phyloP scores from a whole-genome alignment of 2,888 invertebrate species.

The Anaspis maculata region DNA sequence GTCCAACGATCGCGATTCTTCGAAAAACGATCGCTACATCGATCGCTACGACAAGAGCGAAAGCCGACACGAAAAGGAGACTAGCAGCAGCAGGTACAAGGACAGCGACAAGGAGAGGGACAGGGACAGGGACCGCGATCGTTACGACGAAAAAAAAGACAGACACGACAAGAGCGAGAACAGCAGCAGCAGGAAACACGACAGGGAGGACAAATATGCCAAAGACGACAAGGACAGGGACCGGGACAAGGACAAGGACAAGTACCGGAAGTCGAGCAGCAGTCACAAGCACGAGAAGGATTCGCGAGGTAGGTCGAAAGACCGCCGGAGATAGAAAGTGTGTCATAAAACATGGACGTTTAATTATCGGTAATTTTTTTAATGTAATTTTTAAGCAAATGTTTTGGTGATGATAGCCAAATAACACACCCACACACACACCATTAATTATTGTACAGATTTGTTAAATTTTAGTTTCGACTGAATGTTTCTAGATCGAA shows the following conservation, averaged over 20 bases:
- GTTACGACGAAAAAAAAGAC: slow-evolving; percentile 32
- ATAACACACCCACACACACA: too few relatives aligned
- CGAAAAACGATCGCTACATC: slow-evolving; percentile 38
- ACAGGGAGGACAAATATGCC: slow-evolving; percentile 32
- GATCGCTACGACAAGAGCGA: slow-evolving; percentile 39
- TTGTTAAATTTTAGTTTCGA: too few relatives aligned
- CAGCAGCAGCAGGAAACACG: too few relatives aligned
- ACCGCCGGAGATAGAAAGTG: slow-evolving; percentile 30
- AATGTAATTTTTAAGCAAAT: neutral
- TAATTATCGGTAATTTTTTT: neutral
- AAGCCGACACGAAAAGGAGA: slow-evolving; percentile 27
- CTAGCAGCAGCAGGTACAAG: too few relatives aligned
- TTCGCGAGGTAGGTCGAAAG: slow-evolving; percentile 31
- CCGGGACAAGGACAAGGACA: slow-evolving; percentile 25
- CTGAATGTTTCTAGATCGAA: too few relatives aligned
- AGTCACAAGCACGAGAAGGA: slow-evolving; percentile 24
- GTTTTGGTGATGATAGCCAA: too few relatives aligned
- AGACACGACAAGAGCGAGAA: slow-evolving; percentile 25
- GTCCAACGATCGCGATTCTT: slow-evolving; percentile 37
- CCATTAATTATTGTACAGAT: neutral
- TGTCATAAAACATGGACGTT: slow-evolving; percentile 5
- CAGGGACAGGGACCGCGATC: slow-evolving; percentile 21
- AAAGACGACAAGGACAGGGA: slow-evolving; percentile 27
- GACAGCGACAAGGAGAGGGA: slow-evolving; percentile 25
- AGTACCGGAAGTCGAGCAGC: slow-evolving; percentile 32